A percentile compares a stretch with the other conserved stretches of the same genome.
Evolutionary conservation across 2,113 vertebrate genomes (phyloP).

Genomic region (Barbus barbus): DNA sequence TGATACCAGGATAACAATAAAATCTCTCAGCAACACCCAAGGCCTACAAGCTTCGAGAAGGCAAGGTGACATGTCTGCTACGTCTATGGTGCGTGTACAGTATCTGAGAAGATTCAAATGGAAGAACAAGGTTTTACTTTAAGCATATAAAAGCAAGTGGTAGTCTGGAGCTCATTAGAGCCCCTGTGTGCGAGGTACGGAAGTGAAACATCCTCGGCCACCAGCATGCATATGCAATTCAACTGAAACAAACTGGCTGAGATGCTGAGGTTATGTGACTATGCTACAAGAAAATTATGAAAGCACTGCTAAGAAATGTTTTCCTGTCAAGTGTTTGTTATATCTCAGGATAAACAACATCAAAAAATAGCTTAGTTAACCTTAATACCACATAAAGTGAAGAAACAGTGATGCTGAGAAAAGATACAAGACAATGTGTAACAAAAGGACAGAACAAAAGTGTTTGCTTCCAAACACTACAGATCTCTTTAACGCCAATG

Average conservation of each 20-base stretch:
- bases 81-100: neutral
- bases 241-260: neutral
- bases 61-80: constrained; percentile 15
- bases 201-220: neutral
- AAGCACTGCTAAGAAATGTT: neutral
- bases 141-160: constrained; percentile 8
- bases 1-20: neutral
- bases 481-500: neutral
- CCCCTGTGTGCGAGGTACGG: neutral
- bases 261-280: constrained; percentile 22
- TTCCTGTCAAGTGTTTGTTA: neutral
- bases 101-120: constrained; percentile 1
- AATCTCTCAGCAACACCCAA: constrained; percentile 14
- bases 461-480: neutral
- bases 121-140: constrained; percentile 22
- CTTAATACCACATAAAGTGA: constrained; percentile 8
- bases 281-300: constrained; percentile 3
- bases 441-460: neutral
- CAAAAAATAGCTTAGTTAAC: constrained; percentile 2
- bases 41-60: constrained; percentile 8
- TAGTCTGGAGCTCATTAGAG: neutral
- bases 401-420: neutral
- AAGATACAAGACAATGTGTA: neutral
- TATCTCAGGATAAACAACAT: constrained; percentile 8
- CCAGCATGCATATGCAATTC: constrained; percentile 12